Evolutionary conservation across 2,797 vertebrate species (phyloP).

Genomic region (Chaunax sp.): DNA sequence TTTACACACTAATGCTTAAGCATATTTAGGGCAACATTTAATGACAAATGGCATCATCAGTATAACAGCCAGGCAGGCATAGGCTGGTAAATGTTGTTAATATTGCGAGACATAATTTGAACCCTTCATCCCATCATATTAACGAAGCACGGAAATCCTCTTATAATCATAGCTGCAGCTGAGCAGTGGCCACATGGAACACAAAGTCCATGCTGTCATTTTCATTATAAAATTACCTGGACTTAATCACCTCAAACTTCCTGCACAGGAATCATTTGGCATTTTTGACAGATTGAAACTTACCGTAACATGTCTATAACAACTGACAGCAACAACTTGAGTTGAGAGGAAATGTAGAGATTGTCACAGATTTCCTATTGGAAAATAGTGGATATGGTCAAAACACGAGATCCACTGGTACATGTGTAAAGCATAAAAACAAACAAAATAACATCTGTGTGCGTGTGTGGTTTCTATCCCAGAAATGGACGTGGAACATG

Average conservation of each 20-base stretch:
- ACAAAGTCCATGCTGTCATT: conserved; percentile 30
- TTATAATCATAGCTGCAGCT: conserved; percentile 55
- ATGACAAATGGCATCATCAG: neutral
- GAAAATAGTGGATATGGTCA: conserved; percentile 6
- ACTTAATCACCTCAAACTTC: conserved; percentile 58
- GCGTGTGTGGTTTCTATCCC: conserved; percentile 28
- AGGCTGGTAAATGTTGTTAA: conserved; percentile 28
- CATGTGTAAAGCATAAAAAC: neutral
- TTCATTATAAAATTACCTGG: conserved; percentile 64
- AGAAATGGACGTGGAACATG: conserved; percentile 75
- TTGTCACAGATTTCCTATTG: conserved; percentile 15
- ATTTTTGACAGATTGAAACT: conserved; percentile 13
- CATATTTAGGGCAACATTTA: no score
- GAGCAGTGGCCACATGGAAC: conserved; percentile 19
- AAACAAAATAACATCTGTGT: conserved; percentile 9
- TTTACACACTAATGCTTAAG: no score
- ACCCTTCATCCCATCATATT: conserved; percentile 70
- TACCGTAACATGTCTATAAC: neutral
- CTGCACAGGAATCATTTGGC: neutral
- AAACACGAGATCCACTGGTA: neutral
- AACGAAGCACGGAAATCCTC: conserved; percentile 72
- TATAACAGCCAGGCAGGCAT: conserved; percentile 3
- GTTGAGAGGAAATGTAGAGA: conserved; percentile 29
- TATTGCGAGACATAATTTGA: conserved; percentile 42
- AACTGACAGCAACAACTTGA: no score